A percentile compares a stretch with the other conserved stretches of the same genome.
Evolutionary conservation across 2,113 vertebrate species (phyloP).

Genomic region (Hippocampus abdominalis): DNA sequence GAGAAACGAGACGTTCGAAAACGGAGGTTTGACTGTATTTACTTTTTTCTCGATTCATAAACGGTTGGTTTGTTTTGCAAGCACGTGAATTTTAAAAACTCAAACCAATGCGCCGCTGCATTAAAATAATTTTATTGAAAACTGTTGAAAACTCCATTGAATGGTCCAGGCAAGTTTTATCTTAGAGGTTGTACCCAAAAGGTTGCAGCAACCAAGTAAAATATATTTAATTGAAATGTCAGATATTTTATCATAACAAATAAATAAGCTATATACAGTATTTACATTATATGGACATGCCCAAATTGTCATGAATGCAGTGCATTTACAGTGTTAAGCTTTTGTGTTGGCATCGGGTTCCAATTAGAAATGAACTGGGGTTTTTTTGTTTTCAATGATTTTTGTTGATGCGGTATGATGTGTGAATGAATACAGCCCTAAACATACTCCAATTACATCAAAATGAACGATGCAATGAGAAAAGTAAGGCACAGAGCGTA

Average conservation of each 20-base stretch:
- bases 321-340: background rate
- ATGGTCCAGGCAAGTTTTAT: too few species aligned
- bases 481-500: background rate
- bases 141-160: too few species aligned
- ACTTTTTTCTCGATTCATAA: too few species aligned
- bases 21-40: too few species aligned
- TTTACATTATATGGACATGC: background rate
- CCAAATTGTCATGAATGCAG: background rate
- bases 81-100: too few species aligned
- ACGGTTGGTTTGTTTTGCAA: too few species aligned
- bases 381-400: background rate
- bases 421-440: background rate
- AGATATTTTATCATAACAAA: background rate
- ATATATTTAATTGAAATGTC: too few species aligned
- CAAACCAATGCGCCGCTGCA: too few species aligned
- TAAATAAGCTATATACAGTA: background rate
- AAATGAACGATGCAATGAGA: background rate
- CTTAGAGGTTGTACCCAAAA: too few species aligned
- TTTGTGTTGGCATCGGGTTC: background rate
- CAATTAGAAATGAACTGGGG: background rate
- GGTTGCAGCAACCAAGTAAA: too few species aligned
- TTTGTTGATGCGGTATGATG: background rate
- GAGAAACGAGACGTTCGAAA: too few species aligned
- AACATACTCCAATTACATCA: background rate
- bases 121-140: too few species aligned